Evolutionary conservation across 1,140 invertebrate species (phyloP).

Genomic region (Centruroides sculpturatus): DNA sequence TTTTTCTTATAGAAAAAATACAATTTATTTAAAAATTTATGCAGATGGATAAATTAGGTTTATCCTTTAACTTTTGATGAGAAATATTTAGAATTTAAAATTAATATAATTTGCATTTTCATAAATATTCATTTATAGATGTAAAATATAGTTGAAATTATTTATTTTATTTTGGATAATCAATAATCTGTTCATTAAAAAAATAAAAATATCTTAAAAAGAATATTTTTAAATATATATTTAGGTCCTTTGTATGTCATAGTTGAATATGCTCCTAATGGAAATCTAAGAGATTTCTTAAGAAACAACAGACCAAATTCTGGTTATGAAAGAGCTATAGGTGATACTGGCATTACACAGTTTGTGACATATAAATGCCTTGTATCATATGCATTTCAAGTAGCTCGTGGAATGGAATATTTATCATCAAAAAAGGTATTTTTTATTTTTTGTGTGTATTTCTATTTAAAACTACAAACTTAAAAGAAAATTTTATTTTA

Average conservation of each 20-base stretch:
- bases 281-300: slow-evolving; percentile 89
- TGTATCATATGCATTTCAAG: slow-evolving; percentile 90
- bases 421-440: slow-evolving; percentile 70
- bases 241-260: slow-evolving; percentile 77
- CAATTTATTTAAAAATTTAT: no score
- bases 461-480: background rate
- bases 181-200: no score
- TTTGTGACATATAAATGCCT: slow-evolving; percentile 42
- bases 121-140: no score
- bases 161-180: no score
- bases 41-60: no score
- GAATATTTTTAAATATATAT: background rate
- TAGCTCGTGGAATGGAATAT: slow-evolving; percentile 92
- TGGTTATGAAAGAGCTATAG: slow-evolving; percentile 49
- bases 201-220: no score
- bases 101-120: no score
- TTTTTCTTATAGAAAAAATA: no score
- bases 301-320: slow-evolving; percentile 58
- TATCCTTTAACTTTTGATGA: no score
- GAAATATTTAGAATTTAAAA: no score
- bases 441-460: background rate
- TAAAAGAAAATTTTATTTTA: slow-evolving; percentile 23
- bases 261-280: slow-evolving; percentile 90
- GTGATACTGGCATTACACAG: slow-evolving; percentile 1
- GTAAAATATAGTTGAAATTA: no score